These are phyloP conservation scores for Crotalus viridis DNA, from an alignment of 2,113 vertebrate genomes.

Conservation along the genomic window DNA sequence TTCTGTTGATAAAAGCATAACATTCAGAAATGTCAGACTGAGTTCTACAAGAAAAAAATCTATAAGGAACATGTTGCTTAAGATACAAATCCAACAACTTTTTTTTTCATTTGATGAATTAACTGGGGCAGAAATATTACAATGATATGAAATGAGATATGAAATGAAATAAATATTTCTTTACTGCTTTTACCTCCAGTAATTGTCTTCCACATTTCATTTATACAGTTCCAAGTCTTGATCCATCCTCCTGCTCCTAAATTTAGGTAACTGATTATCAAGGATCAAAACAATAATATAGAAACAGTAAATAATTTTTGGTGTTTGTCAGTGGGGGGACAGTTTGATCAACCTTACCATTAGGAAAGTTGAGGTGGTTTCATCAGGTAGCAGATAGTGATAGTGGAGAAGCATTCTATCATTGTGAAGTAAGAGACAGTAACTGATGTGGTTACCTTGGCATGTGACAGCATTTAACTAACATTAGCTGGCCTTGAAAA, in stretches of 20 bases:
- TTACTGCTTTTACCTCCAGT: background rate
- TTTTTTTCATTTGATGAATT: constrained; percentile 1
- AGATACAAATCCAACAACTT: background rate
- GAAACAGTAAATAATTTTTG: constrained; percentile 19
- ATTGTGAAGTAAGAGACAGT: background rate
- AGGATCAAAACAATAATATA: constrained; percentile 3
- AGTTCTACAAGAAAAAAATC: constrained; percentile 41
- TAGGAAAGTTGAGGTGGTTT: background rate
- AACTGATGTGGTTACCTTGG: background rate
- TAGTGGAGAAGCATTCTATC: background rate
- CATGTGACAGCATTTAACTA: background rate
- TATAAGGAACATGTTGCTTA: background rate
- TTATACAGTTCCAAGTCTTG: background rate
- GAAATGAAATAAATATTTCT: background rate
- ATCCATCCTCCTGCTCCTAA: constrained; percentile 4
- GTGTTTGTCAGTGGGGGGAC: background rate
- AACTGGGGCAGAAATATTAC: constrained; percentile 8
- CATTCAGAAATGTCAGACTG: constrained; percentile 40
- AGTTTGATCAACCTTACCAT: background rate
- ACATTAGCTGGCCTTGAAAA: background rate
- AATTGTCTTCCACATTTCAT: background rate
- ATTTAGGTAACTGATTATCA: background rate
- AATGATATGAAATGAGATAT: background rate
- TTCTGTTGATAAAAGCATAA: constrained; percentile 55
- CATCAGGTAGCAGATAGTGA: background rate